Percentiles rank a stretch among this genome's conserved stretches.
phyloP scores from a whole-genome alignment of 1,140 invertebrate species.

The Calliopsis andreniformis region DNA sequence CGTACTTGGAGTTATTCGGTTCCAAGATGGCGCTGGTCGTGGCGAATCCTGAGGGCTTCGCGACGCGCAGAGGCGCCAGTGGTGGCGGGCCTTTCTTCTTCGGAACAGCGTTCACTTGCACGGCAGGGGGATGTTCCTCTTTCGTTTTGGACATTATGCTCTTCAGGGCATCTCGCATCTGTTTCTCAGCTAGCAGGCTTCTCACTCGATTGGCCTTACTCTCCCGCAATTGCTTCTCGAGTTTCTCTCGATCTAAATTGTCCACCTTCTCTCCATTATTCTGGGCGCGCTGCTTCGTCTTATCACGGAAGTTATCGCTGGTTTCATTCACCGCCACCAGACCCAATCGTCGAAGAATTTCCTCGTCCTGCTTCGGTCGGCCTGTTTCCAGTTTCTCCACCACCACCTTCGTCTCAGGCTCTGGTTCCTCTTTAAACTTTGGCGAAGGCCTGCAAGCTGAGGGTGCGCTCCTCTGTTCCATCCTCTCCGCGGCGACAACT shows the following conservation, averaged over 20 bases:
- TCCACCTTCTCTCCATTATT: constrained; percentile 40
- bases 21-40: constrained; percentile 29
- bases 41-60: constrained; percentile 65
- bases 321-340: constrained; percentile 73
- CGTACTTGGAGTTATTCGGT: constrained; percentile 53
- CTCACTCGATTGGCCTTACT: constrained; percentile 76
- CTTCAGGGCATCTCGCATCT: constrained; percentile 76
- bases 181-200: constrained; percentile 77
- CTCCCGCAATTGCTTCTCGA: constrained; percentile 75
- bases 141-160: constrained; percentile 75
- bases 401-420: background rate
- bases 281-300: constrained; percentile 47
- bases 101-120: background rate
- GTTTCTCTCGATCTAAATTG: constrained; percentile 68
- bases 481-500: background rate
- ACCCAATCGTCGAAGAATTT: constrained; percentile 72
- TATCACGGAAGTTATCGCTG: constrained; percentile 37
- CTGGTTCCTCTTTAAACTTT: background rate
- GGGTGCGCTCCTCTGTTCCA: background rate
- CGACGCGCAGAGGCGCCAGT: constrained; percentile 71
- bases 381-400: constrained; percentile 16
- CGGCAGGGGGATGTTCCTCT: constrained; percentile 48
- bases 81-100: constrained; percentile 77
- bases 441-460: background rate
- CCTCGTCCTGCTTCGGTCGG: constrained; percentile 69